Evolutionary conservation across 1,140 invertebrate species (phyloP), one percentile per base, ranked within the genome.

Genomic region (Metopolophium dirhodum): DNA sequence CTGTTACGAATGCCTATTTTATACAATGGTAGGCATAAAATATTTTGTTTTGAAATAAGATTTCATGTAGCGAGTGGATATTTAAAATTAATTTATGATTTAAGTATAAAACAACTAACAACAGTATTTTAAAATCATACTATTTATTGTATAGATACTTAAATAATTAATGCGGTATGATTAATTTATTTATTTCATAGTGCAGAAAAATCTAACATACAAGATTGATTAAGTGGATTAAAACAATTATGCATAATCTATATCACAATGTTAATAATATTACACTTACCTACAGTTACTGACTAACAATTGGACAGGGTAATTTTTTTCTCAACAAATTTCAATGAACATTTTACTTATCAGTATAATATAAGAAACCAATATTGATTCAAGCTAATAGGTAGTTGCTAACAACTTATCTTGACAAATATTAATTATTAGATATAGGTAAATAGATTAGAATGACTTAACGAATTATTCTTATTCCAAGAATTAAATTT

Each of bases 231-330:
- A 77, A 77, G n/a, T 77, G 30, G 61, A 77, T n/a, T n/a, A 77
- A 77, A 68, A 77, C 14, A 77, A 77, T 77, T 77, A 77, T 77
- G 61, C n/a, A 77, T n/a, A 77, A 77, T n/a, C n/a, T n/a, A n/a
- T 77, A n/a, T 77, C n/a, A 14, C 61, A n/a, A 77, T 77, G 30
- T 77, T n/a, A 77, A 77, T 77, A 77, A 77, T 77, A 77, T 77
- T 18, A 18, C 30, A 68, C 30, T n/a, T 20, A 77, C 14, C n/a
- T 4, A n/a, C 11, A 11, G 14, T 14, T 30, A 61, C 11, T 61
- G 20, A 30, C 26, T 68, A n/a, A 77, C 4, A n/a, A 77, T 77
- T n/a, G n/a, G 14, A 77, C 4, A n/a, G 30, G 30, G 61, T 77
- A 1, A n/a, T n/a, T 68, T 68, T 68, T 68, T 68, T 68, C 61